A percentile compares a stretch with the other conserved stretches of the same genome.
Evolutionary conservation across 2,113 vertebrate genomes (phyloP).

Genomic region (Heterocephalus glaber): DNA sequence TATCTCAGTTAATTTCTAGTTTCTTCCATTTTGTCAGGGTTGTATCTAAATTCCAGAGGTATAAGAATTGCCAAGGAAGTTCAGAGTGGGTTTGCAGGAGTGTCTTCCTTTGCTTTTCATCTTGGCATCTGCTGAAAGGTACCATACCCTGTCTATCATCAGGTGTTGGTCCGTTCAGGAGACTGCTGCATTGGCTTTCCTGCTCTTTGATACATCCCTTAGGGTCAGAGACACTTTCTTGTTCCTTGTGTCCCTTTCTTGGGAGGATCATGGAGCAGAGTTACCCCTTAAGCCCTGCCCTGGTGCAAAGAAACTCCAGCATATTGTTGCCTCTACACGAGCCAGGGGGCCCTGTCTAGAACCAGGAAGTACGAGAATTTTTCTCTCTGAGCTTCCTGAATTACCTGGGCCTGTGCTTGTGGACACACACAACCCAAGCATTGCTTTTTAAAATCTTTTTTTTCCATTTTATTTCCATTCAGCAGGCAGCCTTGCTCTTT

Average conservation of each 20-base stretch:
- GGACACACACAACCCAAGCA: background rate
- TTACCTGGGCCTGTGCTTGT: background rate
- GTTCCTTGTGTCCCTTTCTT: background rate
- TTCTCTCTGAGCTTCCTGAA: background rate
- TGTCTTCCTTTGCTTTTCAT: background rate
- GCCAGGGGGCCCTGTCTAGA: background rate
- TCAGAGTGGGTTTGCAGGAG: background rate
- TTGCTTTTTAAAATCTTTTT: background rate
- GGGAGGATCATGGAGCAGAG: background rate
- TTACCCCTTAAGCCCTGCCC: background rate
- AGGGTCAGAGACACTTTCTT: background rate
- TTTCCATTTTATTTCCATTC: constrained; percentile 13
- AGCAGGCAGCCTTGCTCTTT: background rate
- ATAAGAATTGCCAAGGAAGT: background rate
- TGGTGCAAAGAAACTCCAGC: background rate
- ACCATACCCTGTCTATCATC: background rate
- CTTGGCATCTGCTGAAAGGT: background rate
- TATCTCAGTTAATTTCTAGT: background rate
- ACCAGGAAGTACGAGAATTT: background rate
- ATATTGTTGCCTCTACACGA: background rate
- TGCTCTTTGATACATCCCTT: background rate
- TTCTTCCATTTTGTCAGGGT: background rate
- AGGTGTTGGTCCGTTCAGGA: background rate
- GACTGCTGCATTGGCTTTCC: background rate
- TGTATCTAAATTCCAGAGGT: background rate